These are phyloP conservation scores for Marmota monax DNA, from an alignment of 2,113 vertebrate species.

Conservation along the genomic window DNA sequence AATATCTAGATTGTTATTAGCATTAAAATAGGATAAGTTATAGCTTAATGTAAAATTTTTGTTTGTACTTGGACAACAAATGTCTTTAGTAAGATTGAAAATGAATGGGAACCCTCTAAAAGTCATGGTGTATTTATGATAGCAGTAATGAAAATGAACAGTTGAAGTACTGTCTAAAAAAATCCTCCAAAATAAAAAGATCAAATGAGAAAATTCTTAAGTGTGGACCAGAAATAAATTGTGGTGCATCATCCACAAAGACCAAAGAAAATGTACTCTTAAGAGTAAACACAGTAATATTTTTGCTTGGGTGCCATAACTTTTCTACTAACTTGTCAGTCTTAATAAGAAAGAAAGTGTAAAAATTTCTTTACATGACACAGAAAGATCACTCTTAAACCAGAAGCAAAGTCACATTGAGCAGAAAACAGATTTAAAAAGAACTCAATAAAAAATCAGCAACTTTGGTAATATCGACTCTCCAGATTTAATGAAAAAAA, in stretches of 20 bases:
- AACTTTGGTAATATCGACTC: neutral
- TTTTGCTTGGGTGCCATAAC: conserved; percentile 39
- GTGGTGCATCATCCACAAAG: neutral
- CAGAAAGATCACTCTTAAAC: neutral
- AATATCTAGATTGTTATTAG: neutral
- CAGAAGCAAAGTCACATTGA: conserved; percentile 24
- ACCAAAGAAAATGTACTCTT: conserved; percentile 16
- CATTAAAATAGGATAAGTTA: neutral
- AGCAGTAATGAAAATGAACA: neutral
- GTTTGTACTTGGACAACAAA: neutral
- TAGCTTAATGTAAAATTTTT: neutral
- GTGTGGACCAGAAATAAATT: conserved; percentile 16
- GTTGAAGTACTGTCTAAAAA: neutral
- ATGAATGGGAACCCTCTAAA: neutral
- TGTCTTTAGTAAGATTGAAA: neutral
- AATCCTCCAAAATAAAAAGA: neutral
- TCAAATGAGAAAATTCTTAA: conserved; percentile 42
- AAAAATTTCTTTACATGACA: conserved; percentile 2
- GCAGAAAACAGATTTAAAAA: conserved; percentile 40
- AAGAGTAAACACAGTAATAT: neutral
- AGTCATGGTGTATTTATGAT: neutral
- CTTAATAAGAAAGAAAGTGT: conserved; percentile 45
- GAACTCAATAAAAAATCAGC: neutral
- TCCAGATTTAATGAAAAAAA: conserved; percentile 33
- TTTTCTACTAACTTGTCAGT: conserved; percentile 44